Evolutionary conservation across 2,797 vertebrate genomes (phyloP).

Genomic region (Cynopterus sphinx): DNA sequence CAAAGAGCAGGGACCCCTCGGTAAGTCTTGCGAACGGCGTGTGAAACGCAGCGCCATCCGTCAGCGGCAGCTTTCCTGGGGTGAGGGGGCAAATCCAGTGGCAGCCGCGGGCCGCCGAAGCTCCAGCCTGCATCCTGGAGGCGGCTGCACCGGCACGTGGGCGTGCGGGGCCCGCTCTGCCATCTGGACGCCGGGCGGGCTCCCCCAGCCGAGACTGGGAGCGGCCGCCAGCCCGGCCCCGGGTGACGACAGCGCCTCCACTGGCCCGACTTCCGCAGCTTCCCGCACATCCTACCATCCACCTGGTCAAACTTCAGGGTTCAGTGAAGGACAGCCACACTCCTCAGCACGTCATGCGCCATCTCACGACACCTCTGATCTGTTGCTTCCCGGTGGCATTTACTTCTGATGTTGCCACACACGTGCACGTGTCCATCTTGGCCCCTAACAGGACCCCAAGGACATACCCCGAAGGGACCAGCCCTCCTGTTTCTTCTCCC

Average conservation of each 20-base stretch:
- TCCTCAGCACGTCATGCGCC: background rate
- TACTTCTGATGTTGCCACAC: background rate
- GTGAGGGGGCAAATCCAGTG: background rate
- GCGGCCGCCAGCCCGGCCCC: background rate
- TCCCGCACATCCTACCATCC: rapidly evolving
- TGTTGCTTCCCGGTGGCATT: rapidly evolving
- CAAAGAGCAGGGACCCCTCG: background rate
- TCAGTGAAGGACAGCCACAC: rapidly evolving
- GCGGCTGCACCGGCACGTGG: background rate
- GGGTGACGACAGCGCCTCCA: background rate
- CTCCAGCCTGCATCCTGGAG: background rate
- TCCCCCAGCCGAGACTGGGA: too few species aligned
- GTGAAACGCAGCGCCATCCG: background rate
- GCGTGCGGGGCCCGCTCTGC: rapidly evolving
- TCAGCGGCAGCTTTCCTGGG: background rate
- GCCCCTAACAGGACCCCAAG: background rate
- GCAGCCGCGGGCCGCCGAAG: background rate
- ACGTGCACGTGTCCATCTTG: background rate
- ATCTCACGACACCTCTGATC: background rate
- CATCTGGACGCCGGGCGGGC: background rate
- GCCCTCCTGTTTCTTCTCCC: background rate
- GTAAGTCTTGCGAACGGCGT: background rate
- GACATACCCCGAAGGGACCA: background rate
- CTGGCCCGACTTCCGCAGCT: rapidly evolving
- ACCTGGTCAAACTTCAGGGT: background rate